Evolutionary conservation across 2,113 vertebrate species (phyloP).

Genomic region (Thamnophis sirtalis): DNA sequence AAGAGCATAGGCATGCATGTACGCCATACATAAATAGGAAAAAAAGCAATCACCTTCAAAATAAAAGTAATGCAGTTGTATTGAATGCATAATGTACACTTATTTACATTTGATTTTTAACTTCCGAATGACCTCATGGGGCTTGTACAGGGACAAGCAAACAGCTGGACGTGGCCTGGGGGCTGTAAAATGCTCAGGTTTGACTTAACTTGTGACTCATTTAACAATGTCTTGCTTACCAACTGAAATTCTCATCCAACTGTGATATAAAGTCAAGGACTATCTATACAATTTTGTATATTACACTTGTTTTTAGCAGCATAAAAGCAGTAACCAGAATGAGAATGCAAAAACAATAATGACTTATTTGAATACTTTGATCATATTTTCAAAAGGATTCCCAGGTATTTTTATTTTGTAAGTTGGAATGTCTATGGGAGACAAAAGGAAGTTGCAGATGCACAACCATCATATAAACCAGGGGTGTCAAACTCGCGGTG

Average conservation of each 20-base stretch:
- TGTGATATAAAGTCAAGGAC: background rate
- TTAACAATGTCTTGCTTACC: background rate
- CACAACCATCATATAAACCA: background rate
- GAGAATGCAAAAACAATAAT: background rate
- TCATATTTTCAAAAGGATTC: background rate
- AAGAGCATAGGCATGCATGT: background rate
- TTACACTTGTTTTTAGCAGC: background rate
- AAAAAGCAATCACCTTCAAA: background rate
- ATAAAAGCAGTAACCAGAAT: background rate
- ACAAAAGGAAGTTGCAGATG: background rate
- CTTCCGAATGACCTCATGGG: background rate
- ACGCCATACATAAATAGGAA: background rate
- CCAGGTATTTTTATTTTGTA: background rate
- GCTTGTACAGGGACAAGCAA: background rate
- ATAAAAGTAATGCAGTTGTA: background rate
- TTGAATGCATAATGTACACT: background rate
- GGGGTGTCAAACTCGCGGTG: no score
- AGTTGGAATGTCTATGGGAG: background rate
- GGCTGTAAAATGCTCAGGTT: background rate
- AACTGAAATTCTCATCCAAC: background rate
- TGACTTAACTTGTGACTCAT: background rate
- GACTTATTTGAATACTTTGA: background rate
- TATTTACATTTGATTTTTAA: background rate
- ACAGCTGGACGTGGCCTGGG: background rate
- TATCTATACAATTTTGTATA: background rate